A percentile compares a stretch with the other conserved stretches of the same genome.
phyloP scores from a whole-genome alignment of 2,888 invertebrate genomes.

The Leucophora obtusa region DNA sequence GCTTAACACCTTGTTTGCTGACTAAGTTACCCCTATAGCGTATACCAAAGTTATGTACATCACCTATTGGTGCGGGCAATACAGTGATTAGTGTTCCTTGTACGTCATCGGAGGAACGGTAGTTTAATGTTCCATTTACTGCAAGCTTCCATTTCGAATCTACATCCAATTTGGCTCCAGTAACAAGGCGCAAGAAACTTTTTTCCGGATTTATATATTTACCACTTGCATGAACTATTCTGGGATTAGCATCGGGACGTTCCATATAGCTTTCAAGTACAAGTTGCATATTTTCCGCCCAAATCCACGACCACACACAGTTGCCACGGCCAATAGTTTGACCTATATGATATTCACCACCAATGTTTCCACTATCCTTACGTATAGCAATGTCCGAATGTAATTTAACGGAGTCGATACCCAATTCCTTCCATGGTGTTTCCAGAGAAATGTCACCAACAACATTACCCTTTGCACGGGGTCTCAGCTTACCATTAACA shows the following conservation, averaged over 20 bases:
- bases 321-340: slow-evolving; percentile 78
- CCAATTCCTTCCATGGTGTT: slow-evolving; percentile 76
- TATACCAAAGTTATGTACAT: slow-evolving; percentile 80
- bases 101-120: slow-evolving; percentile 74
- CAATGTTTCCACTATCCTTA: slow-evolving; percentile 71
- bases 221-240: slow-evolving; percentile 78
- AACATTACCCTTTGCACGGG: slow-evolving; percentile 64
- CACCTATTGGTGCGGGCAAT: slow-evolving; percentile 81
- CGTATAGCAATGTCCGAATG: slow-evolving; percentile 70
- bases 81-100: slow-evolving; percentile 79
- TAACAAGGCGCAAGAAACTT: slow-evolving; percentile 79
- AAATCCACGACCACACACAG: slow-evolving; percentile 80
- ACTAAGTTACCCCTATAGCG: slow-evolving; percentile 75
- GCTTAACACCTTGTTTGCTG: slow-evolving; percentile 68
- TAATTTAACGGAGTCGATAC: slow-evolving; percentile 74
- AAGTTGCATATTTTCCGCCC: slow-evolving; percentile 80
- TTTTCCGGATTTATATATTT: slow-evolving; percentile 81
- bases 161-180: slow-evolving; percentile 81
- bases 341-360: slow-evolving; percentile 78
- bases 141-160: slow-evolving; percentile 81
- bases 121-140: slow-evolving; percentile 78
- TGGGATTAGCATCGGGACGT: slow-evolving; percentile 75
- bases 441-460: slow-evolving; percentile 72
- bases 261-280: slow-evolving; percentile 79
- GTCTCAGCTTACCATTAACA: slow-evolving; percentile 72